These are phyloP conservation scores for Aphodius sticticus DNA, from an alignment of 2,888 invertebrate species.

Conservation along the genomic window DNA sequence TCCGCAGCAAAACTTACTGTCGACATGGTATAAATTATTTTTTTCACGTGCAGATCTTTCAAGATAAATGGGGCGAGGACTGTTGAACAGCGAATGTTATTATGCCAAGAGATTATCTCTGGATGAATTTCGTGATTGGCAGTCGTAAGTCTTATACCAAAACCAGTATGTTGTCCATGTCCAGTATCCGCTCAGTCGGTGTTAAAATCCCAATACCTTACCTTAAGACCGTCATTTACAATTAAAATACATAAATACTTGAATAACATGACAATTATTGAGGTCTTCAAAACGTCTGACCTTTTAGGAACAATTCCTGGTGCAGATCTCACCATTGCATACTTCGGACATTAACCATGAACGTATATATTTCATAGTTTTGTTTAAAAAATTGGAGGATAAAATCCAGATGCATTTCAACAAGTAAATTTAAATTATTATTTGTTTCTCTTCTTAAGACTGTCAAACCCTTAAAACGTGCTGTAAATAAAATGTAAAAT, in stretches of 20 bases:
- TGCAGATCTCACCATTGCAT: not conserved
- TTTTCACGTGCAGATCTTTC: not conserved
- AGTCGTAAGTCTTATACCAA: not conserved
- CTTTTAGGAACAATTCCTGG: not conserved
- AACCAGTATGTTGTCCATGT: not conserved
- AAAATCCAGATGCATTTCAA: too few species aligned
- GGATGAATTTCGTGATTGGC: constrained; percentile 4
- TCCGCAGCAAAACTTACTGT: not conserved
- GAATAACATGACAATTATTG: not conserved
- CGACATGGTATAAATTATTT: not conserved
- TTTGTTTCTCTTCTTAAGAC: too few species aligned
- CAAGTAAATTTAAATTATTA: too few species aligned
- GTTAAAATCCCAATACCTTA: not conserved
- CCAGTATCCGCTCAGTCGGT: not conserved
- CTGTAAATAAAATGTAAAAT: too few species aligned
- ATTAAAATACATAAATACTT: not conserved
- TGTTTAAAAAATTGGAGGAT: too few species aligned
- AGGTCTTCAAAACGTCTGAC: not conserved
- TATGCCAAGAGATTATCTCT: not conserved
- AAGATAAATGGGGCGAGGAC: not conserved
- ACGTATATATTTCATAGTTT: too few species aligned
- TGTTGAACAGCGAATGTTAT: not conserved
- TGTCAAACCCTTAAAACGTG: too few species aligned
- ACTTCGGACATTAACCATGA: not conserved
- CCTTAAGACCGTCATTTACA: not conserved